Base-by-base conservation (phyloP, 2,888 invertebrate genomes). In the Hydraecia micacea region DNA sequence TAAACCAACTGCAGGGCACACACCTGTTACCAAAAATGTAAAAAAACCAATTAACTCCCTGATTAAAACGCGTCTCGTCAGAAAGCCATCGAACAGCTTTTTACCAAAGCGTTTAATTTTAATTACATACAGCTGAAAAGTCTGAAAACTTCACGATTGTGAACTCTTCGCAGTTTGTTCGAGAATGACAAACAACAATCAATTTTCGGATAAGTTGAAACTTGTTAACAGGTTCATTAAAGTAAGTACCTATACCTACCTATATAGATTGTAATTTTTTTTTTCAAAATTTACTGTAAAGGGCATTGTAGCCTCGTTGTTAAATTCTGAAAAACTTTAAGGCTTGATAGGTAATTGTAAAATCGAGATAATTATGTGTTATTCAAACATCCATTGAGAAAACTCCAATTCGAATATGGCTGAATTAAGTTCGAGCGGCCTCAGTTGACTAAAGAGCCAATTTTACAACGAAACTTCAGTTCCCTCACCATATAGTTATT, bases 111-210 rank as follows among this genome's bases (percentile, higher is more conserved):
- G 87, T 90, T 91, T 88, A 87, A 90, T 88, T 91, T 89, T 91
- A 90, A 90, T 91, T 89, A 91, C 86, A 76, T 80, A 89, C 87
- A 88, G 83, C 75, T 80, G 88, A 82, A 90, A 91, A 89, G 90
- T 91, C 88, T 87, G 80, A 77, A 81, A 91, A 89, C 89, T 91
- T 89, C 58, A 75, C 83, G 82, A 87, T 86, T 87, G 86, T 85
- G 79, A 81, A 77, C 66, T 81, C 67, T 76, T 68, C n/a, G 62
- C 32, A 65, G 80, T 65, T 72, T 69, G 76, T 71, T 77, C 60
- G 84, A 76, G 86, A 86, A 87, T 85, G 89, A 88, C 85, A 85
- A 90, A 88, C 85, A 86, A 89, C 85, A 87, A 90, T 89, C 86
- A 86, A 90, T 88, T 77, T 86, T 88, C 65, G 83, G 83, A 83